Evolutionary conservation across 2,888 invertebrate species (phyloP).

Genomic region (Bombylius major): DNA sequence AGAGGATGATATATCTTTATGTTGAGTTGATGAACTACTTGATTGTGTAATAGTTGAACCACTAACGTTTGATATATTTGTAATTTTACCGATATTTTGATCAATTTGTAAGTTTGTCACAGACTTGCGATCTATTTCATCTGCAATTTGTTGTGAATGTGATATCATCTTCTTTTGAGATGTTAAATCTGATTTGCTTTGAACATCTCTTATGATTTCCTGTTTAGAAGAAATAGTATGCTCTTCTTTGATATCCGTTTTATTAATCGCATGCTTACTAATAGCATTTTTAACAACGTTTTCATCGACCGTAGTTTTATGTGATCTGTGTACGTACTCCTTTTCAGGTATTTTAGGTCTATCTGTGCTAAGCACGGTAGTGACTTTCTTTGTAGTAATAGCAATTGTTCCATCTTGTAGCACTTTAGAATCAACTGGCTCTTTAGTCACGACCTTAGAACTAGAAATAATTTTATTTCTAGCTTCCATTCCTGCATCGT

Average conservation of each 20-base stretch:
- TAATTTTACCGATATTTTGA: not conserved
- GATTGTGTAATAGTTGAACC: no score
- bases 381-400: conserved; percentile 40
- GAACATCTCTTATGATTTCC: conserved; percentile 2
- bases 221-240: conserved; percentile 5
- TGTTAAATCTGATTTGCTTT: not conserved
- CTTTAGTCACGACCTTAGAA: conserved; percentile 22
- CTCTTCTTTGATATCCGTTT: not conserved
- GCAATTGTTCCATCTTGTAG: conserved; percentile 42
- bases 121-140: not conserved
- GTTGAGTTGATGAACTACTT: not conserved
- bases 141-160: not conserved
- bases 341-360: conserved; percentile 30
- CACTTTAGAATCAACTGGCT: conserved; percentile 34
- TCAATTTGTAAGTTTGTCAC: not conserved
- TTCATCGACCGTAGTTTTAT: conserved; percentile 30
- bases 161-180: not conserved
- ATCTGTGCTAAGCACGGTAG: conserved; percentile 31
- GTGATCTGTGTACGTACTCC: conserved; percentile 29
- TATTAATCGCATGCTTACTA: conserved; percentile 27
- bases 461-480: conserved; percentile 30
- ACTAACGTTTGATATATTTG: not conserved
- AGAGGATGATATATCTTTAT: not conserved
- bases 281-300: conserved; percentile 29
- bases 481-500: conserved; percentile 39